Evolutionary conservation across 2,888 invertebrate species (phyloP).

Genomic region (Andrena marginata): DNA sequence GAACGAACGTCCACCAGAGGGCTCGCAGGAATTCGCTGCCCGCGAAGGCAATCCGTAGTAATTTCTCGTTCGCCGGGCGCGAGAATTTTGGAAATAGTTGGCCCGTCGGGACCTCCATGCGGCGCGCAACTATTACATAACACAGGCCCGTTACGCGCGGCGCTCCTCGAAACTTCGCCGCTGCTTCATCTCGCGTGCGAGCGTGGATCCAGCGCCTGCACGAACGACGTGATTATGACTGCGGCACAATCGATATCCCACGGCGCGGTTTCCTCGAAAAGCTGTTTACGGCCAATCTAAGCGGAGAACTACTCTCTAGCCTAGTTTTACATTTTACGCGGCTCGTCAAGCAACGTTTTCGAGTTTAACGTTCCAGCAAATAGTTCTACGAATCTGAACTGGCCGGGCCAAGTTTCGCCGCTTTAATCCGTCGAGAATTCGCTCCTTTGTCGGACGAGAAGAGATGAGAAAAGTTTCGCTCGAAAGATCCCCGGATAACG

Average conservation of each 20-base stretch:
- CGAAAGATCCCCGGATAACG: conserved; percentile 12
- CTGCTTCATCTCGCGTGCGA: neutral
- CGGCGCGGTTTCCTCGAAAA: neutral
- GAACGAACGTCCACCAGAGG: too few relatives aligned
- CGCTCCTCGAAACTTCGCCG: conserved; percentile 6
- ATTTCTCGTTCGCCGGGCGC: conserved; percentile 12
- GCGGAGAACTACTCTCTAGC: too few relatives aligned
- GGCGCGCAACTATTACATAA: neutral
- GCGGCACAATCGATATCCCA: conserved; percentile 2
- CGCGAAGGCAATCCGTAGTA: neutral
- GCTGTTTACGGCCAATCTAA: neutral
- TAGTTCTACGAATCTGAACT: neutral
- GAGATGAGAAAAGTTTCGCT: conserved; percentile 37
- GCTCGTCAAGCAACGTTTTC: neutral
- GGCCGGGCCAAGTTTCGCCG: neutral
- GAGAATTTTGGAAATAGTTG: conserved; percentile 36
- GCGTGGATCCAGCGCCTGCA: neutral
- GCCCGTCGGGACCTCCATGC: neutral
- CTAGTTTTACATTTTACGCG: neutral
- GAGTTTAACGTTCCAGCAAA: neutral
- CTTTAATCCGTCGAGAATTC: conserved; percentile 7
- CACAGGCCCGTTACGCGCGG: neutral
- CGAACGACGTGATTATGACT: conserved; percentile 25
- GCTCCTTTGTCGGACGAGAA: neutral
- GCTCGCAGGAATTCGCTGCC: neutral